Evolutionary conservation across 2,113 vertebrate genomes (phyloP).

Genomic region (Zapus hudsonius): DNA sequence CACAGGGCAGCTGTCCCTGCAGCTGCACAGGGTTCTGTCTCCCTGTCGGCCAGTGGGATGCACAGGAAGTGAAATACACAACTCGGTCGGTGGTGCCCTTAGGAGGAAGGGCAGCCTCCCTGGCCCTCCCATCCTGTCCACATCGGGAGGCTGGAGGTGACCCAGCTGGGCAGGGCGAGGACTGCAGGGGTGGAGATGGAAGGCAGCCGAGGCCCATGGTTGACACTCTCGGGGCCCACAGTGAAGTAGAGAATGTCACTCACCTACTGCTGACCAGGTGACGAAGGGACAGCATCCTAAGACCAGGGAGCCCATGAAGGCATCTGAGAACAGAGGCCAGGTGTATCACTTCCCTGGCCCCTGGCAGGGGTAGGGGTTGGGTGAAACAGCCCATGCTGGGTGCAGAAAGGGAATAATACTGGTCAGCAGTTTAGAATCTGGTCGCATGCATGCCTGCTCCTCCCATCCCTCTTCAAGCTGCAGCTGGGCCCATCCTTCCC

Average conservation of each 20-base stretch:
- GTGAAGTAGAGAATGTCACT: neutral
- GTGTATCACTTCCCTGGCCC: rapidly evolving
- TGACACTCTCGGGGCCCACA: too few species aligned
- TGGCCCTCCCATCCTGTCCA: neutral
- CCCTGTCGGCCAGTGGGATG: neutral
- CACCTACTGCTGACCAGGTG: too few species aligned
- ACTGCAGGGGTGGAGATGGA: neutral
- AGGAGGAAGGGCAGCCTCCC: neutral
- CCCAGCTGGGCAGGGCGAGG: neutral
- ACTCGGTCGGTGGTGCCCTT: rapidly evolving
- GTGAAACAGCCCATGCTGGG: too few species aligned
- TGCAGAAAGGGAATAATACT: neutral
- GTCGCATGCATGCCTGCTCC: neutral
- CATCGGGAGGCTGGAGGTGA: neutral
- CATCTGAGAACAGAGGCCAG: neutral
- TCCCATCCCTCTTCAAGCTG: neutral
- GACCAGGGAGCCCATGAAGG: neutral
- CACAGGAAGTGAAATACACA: neutral
- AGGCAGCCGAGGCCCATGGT: neutral
- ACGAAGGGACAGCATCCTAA: too few species aligned
- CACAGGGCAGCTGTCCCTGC: neutral
- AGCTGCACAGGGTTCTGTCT: rapidly evolving
- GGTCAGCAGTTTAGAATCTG: neutral
- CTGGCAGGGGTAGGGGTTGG: too few species aligned
- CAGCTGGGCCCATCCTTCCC: neutral